Base-by-base conservation (phyloP, 1,140 invertebrate genomes). In the Heliconius congener region DNA sequence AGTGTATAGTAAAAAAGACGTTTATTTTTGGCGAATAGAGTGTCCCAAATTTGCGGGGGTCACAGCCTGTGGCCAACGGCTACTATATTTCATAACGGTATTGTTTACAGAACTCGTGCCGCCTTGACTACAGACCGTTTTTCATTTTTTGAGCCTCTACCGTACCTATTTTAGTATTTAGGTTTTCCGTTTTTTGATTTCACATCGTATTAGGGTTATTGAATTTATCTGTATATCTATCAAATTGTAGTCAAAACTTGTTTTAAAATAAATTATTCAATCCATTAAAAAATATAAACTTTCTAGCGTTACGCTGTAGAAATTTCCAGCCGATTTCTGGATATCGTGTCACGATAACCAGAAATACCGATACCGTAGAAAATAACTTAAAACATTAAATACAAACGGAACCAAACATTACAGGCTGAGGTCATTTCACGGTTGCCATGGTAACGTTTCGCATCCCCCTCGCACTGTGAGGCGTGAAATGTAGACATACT, bases 1-100 rank as follows among this genome's bases (percentile, higher is more conserved):
- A 19, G 19, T 72, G 6, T 23, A 23, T 39, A 71, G n/a, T 71
- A 71, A 71, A 71, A 71, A 71, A 34, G 5, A 71, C 30, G 9
- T 6, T 42, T 27, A 55, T 78, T 18, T 6, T 74, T n/a, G n/a
- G n/a, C n/a, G n/a, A n/a, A n/a, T n/a, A n/a, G n/a, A n/a, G 30
- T 66, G 27, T 42, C 37, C 71, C 34, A 39, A 39, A 74, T 77
- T 75, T 50, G 66, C 66, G 66, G 46, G 80, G 76, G 79, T 76
- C 70, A 55, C 73, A 79, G 34, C 27, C 70, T 34, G 70, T 71
- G 71, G 71, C 19, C 30, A 73, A 72, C 23, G 23, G 23, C 23
- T 23, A 23, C 23, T 73, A 83, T 82, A 79, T 82, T 82, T 82
- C 42, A 82, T 71, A 50, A 72, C 16, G 74, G 74, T 39, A 73